phyloP scores from a whole-genome alignment of 2,888 invertebrate species.

The Drosophila vallismaia region DNA sequence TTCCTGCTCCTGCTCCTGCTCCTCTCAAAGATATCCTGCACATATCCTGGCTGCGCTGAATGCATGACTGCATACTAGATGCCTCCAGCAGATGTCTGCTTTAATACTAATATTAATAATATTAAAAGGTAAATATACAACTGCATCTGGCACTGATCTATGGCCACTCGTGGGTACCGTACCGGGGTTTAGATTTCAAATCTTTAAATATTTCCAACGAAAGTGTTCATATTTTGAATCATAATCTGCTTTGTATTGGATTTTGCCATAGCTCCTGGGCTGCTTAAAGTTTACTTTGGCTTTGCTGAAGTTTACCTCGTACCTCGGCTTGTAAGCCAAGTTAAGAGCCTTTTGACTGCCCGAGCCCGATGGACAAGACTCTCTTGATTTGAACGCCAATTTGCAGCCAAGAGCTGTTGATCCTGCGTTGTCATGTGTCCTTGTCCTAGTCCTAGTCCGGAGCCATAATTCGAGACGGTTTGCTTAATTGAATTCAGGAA shows the following conservation, averaged over 20 bases:
- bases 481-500: constrained; percentile 75
- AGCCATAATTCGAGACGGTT: constrained; percentile 51
- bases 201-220: no score
- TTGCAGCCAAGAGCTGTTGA: constrained; percentile 22
- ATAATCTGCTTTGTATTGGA: background rate
- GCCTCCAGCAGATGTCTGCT: constrained; percentile 46
- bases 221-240: background rate
- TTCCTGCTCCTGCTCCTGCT: no score
- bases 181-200: background rate
- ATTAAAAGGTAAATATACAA: constrained; percentile 71
- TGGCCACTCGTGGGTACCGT: constrained; percentile 31
- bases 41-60: constrained; percentile 12
- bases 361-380: background rate
- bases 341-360: constrained; percentile 11
- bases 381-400: constrained; percentile 32
- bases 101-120: constrained; percentile 71
- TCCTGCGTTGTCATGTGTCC: constrained; percentile 3
- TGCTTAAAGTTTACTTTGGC: background rate
- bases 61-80: constrained; percentile 41
- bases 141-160: constrained; percentile 73
- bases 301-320: background rate
- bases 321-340: background rate
- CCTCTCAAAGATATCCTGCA: background rate
- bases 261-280: background rate
- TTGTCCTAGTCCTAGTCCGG: background rate